phyloP scores from a whole-genome alignment of 2,113 vertebrate species.

The Acrocephalus kingi region DNA sequence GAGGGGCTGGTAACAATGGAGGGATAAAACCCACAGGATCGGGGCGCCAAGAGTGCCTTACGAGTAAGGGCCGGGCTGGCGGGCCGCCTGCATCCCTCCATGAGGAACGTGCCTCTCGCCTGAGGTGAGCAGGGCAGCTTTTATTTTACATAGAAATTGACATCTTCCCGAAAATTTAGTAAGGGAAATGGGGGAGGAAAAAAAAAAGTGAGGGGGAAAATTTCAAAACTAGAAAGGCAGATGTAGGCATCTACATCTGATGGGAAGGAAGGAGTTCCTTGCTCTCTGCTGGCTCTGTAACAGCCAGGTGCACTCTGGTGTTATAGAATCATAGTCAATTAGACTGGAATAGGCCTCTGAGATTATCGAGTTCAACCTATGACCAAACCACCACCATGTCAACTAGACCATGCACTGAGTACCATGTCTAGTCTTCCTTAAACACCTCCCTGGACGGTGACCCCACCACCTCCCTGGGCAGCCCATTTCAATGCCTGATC shows the following conservation, averaged over 20 bases:
- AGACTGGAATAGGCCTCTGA: not conserved
- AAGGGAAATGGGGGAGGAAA: rapidly evolving
- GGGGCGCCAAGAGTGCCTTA: rapidly evolving
- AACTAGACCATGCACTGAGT: too few species aligned
- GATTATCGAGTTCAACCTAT: not conserved
- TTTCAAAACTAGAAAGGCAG: not conserved
- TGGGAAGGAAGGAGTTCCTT: not conserved
- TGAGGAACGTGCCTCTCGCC: not conserved
- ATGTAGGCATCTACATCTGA: rapidly evolving
- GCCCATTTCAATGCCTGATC: not conserved
- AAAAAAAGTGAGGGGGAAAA: rapidly evolving
- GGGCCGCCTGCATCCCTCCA: not conserved
- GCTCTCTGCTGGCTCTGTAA: rapidly evolving
- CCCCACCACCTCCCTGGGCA: not conserved
- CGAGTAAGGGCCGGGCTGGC: rapidly evolving
- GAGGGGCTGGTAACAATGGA: not conserved
- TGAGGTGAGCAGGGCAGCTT: too few species aligned
- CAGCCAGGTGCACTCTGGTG: not conserved
- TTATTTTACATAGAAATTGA: not conserved
- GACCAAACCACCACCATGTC: not conserved
- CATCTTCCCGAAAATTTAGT: not conserved
- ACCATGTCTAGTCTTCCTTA: not conserved
- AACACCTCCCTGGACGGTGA: too few species aligned
- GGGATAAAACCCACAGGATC: not conserved
- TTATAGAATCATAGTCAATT: not conserved